phyloP scores from a whole-genome alignment of 2,888 invertebrate species.

The Drosophila flavopinicola region DNA sequence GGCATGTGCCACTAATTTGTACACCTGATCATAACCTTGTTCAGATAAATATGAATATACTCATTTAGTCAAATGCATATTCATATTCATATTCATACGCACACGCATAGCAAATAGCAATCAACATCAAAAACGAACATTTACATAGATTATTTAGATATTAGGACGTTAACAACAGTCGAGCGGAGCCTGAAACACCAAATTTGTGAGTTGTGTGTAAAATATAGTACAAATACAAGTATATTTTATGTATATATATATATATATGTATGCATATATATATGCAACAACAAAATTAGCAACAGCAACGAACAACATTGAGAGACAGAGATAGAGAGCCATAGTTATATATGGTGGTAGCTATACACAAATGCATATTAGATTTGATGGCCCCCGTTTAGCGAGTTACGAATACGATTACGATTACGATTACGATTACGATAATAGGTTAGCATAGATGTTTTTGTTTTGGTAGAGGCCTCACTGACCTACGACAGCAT shows the following conservation, averaged over 20 bases:
- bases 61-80: conserved; percentile 22
- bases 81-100: conserved; percentile 6
- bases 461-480: conserved; percentile 17
- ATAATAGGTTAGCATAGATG: conserved; percentile 34
- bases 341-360: conserved; percentile 38
- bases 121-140: conserved; percentile 62
- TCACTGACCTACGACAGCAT: conserved; percentile 84
- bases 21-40: conserved; percentile 11
- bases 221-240: conserved; percentile 10
- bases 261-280: conserved; percentile 20
- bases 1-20: conserved; percentile 5
- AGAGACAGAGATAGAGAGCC: conserved; percentile 60
- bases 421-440: conserved; percentile 55
- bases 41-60: conserved; percentile 10
- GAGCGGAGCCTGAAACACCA: conserved; percentile 15
- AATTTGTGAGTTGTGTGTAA: conserved; percentile 3
- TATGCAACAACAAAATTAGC: conserved; percentile 58
- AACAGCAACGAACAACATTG: conserved; percentile 68
- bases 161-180: conserved; percentile 16
- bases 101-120: conserved; percentile 37
- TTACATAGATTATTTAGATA: conserved; percentile 50
- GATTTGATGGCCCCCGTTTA: conserved; percentile 32
- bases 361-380: conserved; percentile 49
- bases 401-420: conserved; percentile 25
- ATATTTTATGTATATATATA: not conserved